Evolutionary conservation across 2,888 invertebrate species (phyloP).

Genomic region (Xestobium rufovillosum): DNA sequence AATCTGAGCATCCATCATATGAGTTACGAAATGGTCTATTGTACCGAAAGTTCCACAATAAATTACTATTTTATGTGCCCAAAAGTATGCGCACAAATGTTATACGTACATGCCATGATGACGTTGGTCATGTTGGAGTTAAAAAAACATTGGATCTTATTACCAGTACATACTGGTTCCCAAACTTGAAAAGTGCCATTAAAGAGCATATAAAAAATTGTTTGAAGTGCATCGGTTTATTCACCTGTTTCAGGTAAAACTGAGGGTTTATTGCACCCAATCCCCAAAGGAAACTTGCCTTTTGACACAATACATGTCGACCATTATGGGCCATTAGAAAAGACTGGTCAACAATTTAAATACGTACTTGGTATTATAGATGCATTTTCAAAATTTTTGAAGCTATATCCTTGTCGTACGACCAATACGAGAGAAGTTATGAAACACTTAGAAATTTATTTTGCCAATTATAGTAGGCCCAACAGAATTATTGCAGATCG

Average conservation of each 20-base stretch:
- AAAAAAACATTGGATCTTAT: constrained; percentile 23
- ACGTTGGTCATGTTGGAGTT: constrained; percentile 16
- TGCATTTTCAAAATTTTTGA: constrained; percentile 26
- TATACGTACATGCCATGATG: constrained; percentile 16
- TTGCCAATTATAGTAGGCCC: constrained; percentile 22
- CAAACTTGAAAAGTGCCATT: constrained; percentile 8
- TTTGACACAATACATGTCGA: constrained; percentile 16
- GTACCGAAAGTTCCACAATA: constrained; percentile 13
- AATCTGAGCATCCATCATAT: constrained; percentile 12
- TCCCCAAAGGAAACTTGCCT: constrained; percentile 13
- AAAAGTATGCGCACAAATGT: constrained; percentile 14
- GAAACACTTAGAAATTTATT: constrained; percentile 21
- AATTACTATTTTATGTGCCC: constrained; percentile 20
- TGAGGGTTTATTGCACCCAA: constrained; percentile 12
- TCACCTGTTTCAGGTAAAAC: constrained; percentile 10
- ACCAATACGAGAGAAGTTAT: constrained; percentile 21
- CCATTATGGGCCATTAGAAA: constrained; percentile 15
- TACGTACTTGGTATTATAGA: constrained; percentile 27
- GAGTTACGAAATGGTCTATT: constrained; percentile 20
- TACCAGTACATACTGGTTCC: constrained; percentile 24
- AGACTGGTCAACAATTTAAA: constrained; percentile 13
- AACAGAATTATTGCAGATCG: constrained; percentile 21
- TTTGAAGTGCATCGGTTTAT: constrained; percentile 17
- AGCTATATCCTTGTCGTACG: constrained; percentile 21
- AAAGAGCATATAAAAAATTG: constrained; percentile 15